Base-by-base conservation (phyloP, 2,113 vertebrate species). In the Cnemophilus loriae region DNA sequence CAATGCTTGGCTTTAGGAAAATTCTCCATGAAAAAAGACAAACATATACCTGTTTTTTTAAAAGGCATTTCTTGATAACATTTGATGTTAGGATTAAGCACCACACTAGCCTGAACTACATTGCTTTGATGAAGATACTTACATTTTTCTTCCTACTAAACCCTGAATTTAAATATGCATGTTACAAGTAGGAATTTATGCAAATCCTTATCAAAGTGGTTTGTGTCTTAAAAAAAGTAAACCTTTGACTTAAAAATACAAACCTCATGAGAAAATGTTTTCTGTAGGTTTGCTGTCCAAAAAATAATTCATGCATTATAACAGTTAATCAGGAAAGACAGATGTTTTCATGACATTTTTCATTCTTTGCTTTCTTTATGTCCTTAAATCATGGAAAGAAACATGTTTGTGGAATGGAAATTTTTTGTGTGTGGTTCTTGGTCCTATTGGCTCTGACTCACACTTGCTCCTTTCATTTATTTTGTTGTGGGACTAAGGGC, bases 171-270 rank as follows among this genome's bases (percentile, higher is more conserved):
- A 78, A 55, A 82, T 84, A 82, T 37, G 4, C 13, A 16, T 27
- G 23, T 71, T 71, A 71, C 7, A 55, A 21, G 56, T 89, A 32
- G 17, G 59, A 91, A 89, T 89, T 67, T 71, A 59, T 75, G 44
- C 30, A 89, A 92, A 75, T 81, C 23, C 10, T 70, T 74, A 70
- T 90, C 30, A 2, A 53, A 65, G 11, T 41, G 27, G 4, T 16
- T 79, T 74, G 55, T 77, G 24, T 73, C 85, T 90, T 73, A 46
- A 87, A 93, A 94, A 76, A 60, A 87, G 17, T 83, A 84, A 85
- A 89, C 7, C 22, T 79, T 73, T 81, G 8, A 78, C 42, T 74
- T 77, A 28, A 55, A 88, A 50, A 23, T 61, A 59, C 35, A 94
- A 86, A 74, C 19, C 1, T 42, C 13, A 74, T 63, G 24, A 85